A percentile compares a stretch with the other conserved stretches of the same genome.
phyloP scores from a whole-genome alignment of 2,113 vertebrate species.

The Trogon melanurus region DNA sequence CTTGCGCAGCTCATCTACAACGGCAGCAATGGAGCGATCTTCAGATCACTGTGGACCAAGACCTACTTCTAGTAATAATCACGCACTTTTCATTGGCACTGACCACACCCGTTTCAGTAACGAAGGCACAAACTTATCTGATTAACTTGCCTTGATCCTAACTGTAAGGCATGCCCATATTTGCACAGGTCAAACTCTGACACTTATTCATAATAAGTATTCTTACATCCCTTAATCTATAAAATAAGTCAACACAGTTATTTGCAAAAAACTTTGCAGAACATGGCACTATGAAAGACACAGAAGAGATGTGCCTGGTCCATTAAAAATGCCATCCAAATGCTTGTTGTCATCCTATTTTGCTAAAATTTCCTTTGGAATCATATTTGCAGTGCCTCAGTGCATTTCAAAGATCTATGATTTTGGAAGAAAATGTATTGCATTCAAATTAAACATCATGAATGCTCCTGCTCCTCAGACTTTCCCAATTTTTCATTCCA shows the following conservation, averaged over 20 bases:
- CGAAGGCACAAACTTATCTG: not conserved
- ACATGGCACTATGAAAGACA: not conserved
- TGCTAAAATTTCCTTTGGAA: not conserved
- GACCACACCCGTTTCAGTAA: not conserved
- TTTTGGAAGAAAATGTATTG: not conserved
- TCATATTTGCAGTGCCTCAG: not conserved
- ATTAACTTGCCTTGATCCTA: not conserved
- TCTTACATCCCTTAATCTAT: not conserved
- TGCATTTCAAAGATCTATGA: not conserved
- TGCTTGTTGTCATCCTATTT: not conserved
- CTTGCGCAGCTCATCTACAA: slow-evolving; percentile 90
- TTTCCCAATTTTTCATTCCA: not conserved
- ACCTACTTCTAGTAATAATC: too few relatives aligned
- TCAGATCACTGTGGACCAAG: rapidly evolving
- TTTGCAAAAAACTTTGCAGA: not conserved
- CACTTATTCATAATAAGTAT: not conserved
- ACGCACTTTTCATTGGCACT: rapidly evolving
- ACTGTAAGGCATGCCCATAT: not conserved
- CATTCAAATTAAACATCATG: not conserved
- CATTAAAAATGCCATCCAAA: not conserved
- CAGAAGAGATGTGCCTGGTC: not conserved
- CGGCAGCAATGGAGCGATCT: rapidly evolving
- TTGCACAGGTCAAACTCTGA: not conserved
- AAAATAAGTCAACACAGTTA: not conserved
- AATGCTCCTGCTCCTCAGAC: not conserved